Percentiles rank a stretch among this genome's conserved stretches.
Evolutionary conservation across 2,888 invertebrate genomes (phyloP).

Genomic region (Blomia tropicalis): DNA sequence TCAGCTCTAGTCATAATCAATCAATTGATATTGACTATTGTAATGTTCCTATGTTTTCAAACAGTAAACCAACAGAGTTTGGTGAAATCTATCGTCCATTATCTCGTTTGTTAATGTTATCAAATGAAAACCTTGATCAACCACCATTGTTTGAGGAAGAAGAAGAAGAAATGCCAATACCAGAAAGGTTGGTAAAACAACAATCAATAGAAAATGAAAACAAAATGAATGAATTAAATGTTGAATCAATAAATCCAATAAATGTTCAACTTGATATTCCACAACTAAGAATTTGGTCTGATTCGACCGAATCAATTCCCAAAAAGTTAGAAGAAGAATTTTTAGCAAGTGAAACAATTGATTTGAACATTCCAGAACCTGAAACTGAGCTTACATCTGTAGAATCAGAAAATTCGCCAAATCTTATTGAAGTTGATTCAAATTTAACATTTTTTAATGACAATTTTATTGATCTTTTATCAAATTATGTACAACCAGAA

Average conservation of each 20-base stretch:
- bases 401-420: too few species aligned
- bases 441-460: too few species aligned
- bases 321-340: background rate
- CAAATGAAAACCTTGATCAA: background rate
- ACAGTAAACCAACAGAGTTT: background rate
- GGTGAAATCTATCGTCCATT: constrained; percentile 1
- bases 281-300: background rate
- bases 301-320: background rate
- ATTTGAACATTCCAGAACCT: too few species aligned
- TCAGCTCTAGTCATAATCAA: background rate
- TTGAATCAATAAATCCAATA: background rate
- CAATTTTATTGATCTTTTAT: too few species aligned
- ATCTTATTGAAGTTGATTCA: too few species aligned
- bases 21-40: too few species aligned
- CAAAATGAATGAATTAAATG: background rate
- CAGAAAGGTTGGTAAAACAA: background rate
- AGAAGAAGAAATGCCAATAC: background rate
- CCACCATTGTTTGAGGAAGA: background rate
- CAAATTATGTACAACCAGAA: too few species aligned
- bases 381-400: too few species aligned
- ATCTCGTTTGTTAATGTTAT: background rate
- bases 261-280: background rate
- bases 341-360: too few species aligned
- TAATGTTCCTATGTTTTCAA: background rate
- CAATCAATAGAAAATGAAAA: too few species aligned